Base-by-base conservation (phyloP, 2,797 vertebrate species). In the Schizopygopsis malacanthus region DNA sequence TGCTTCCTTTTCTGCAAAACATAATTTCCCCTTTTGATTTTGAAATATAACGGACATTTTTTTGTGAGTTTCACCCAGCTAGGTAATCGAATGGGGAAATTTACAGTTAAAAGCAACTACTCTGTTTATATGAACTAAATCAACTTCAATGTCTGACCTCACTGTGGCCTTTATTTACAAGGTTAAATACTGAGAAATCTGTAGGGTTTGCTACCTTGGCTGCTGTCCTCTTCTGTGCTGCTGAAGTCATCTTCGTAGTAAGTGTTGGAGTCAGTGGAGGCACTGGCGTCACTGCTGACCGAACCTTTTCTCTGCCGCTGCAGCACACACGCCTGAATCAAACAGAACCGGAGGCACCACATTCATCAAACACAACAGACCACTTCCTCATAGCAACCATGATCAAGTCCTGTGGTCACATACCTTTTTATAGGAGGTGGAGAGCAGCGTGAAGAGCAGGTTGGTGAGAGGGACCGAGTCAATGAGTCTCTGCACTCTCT, bases 191-290 rank as follows among this genome's bases (percentile, higher is more conserved):
- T 12, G 41, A 78, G 41, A 72, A 69, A 73, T 69, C 25, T 2
- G 41, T 28, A 52, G 84, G 22, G 52, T 61, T 41, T 61, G 81
- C 85, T 95, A 99, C 98, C 98, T 96, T 99, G 98, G 92, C 98
- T 99, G 95, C 98, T 99, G 90, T 99, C 98, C 92, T 99, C 98
- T 94, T 99, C 98, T 0, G 98, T 99, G 89, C 98, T 99, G 94
- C 98, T 99, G 92, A 99, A 99, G 86, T 99, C 98, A 86, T 99
- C 98, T 93, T 99, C 98, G 0, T 99, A 99, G 93, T 99, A 99
- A 28, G 98, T 99, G 93, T 99, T 99, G 8, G 98, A 99, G 91
- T 99, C 98, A 0, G 98, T 99, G 79, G 98, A 99, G 89, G 98
- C 98, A 0, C 98, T 99, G 90, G 97, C 98, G 0, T 99, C 98